Evolutionary conservation across 2,888 invertebrate genomes (phyloP), one percentile per base, ranked within the genome.

Genomic region (Siphonodentalium dalli): DNA sequence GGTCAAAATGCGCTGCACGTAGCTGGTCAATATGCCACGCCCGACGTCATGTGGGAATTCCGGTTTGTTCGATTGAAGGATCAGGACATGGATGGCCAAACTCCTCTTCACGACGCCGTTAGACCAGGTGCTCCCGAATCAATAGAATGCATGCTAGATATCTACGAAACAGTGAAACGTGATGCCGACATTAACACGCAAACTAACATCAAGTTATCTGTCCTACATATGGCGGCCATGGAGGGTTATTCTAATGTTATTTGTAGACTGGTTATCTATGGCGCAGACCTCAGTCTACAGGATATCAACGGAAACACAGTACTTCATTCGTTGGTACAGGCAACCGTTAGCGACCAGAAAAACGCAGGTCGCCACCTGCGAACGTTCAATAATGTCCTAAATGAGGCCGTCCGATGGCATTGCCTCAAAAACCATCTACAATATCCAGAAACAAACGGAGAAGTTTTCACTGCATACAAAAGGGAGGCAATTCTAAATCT

Each of bases 1-100:
- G 75, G 78, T 2, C 75, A 78, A 58, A 79, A 75, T 43, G 72
- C 77, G 8, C 66, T 80, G 6, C 79, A 79, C 46, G 55, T 76
- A 15, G 79, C 79, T 2, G 78, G 77, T 20, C 65, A 65, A 42
- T 56, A 61, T 53, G 69, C 72, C n/a, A 56, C 58, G 28, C 72
- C 72, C 1, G 71, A 71, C 13, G 71, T 75, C 0, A 47, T 75
- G 37, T 72, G 72, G 72, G 71, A 72, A 47, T 74, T 72, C 46
- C 58, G 72, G 4, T 66, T 59, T 50, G 69, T 75, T 7, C 61
- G 67, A 18, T 69, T 72, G 47, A 75, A 74, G 50, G 70, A 69
- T 28, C 45, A 60, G n/a, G 70, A 74, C 42, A 48, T 58, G 3
- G 68, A 71, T 11, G 74, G 74, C 0, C 63, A 73, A 45, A 72